Evolutionary conservation across 2,888 invertebrate species (phyloP).

Genomic region (Frankliniella fusca): DNA sequence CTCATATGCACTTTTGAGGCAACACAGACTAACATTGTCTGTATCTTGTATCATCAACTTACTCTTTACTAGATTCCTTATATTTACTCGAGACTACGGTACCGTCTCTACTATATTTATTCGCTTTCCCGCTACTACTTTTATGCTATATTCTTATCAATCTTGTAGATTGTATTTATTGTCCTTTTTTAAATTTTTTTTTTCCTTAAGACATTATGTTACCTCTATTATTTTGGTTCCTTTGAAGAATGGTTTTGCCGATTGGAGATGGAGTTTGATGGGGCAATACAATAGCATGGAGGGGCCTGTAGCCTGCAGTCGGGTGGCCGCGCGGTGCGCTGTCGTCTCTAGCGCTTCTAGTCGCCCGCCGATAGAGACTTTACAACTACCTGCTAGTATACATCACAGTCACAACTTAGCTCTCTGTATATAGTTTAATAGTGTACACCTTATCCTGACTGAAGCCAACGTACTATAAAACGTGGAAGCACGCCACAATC

Average conservation of each 20-base stretch:
- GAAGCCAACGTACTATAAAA: constrained; percentile 2
- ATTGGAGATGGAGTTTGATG: background rate
- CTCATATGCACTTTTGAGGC: background rate
- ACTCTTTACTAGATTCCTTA: constrained; percentile 20
- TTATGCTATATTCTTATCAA: constrained; percentile 22
- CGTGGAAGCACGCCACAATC: background rate
- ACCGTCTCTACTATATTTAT: constrained; percentile 25
- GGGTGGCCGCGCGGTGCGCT: background rate
- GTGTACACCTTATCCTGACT: background rate
- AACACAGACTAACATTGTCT: background rate
- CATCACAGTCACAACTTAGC: constrained; percentile 22
- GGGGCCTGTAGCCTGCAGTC: constrained; percentile 14
- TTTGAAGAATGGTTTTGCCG: background rate
- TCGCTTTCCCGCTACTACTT: constrained; percentile 21
- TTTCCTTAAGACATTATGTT: background rate
- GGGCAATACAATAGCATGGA: background rate
- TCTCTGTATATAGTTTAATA: constrained; percentile 21
- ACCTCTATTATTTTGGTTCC: constrained; percentile 8
- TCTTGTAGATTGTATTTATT: constrained; percentile 21
- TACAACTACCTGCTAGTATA: constrained; percentile 23
- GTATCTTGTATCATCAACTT: background rate
- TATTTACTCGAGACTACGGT: constrained; percentile 12
- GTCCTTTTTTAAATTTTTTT: background rate
- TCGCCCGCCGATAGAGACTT: constrained; percentile 17
- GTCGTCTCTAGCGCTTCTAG: constrained; percentile 8